Evolutionary conservation across 2,888 invertebrate genomes (phyloP), one percentile per base, ranked within the genome.

Genomic region (Piscicola geometra): DNA sequence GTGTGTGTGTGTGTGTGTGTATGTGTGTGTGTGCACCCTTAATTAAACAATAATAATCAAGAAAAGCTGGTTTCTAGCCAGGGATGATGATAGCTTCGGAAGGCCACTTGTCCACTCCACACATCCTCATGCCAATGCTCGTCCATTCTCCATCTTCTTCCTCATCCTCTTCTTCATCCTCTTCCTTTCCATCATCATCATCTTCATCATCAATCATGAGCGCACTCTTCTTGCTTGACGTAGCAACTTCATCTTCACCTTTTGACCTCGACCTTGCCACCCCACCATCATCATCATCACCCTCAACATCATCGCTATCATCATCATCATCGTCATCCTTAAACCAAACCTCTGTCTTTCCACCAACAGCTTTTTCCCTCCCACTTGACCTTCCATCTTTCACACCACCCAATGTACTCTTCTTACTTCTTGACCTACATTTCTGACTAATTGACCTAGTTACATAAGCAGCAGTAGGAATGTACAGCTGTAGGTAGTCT

Each of bases 11-110:
- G n/a, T n/a, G n/a, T n/a, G n/a, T n/a, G n/a, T n/a, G n/a, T n/a
- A n/a, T n/a, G n/a, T n/a, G n/a, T n/a, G n/a, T n/a, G n/a, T n/a
- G n/a, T n/a, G n/a, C n/a, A n/a, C n/a, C n/a, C n/a, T n/a, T n/a
- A n/a, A n/a, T n/a, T n/a, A n/a, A n/a, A n/a, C n/a, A n/a, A n/a
- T n/a, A n/a, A n/a, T n/a, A n/a, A n/a, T n/a, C n/a, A n/a, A n/a
- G n/a, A 28, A 70, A 70, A 41, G 30, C 30, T 28, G 52, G 21
- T 60, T 60, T 28, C 0, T 56, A 32, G 88, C 90, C 90, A 50
- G 96, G 95, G 60, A 96, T 86, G 76, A 95, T 88, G 21, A 96
- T 87, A 0, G 85, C 84, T 71, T 82, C 91, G 81, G 91, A 91
- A 0, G 96, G 93, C 96, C 97, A 98, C 78, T 91, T 92, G 67